A percentile compares a stretch with the other conserved stretches of the same genome.
Evolutionary conservation across 2,113 vertebrate species (phyloP).

Genomic region (Salvator merianae): DNA sequence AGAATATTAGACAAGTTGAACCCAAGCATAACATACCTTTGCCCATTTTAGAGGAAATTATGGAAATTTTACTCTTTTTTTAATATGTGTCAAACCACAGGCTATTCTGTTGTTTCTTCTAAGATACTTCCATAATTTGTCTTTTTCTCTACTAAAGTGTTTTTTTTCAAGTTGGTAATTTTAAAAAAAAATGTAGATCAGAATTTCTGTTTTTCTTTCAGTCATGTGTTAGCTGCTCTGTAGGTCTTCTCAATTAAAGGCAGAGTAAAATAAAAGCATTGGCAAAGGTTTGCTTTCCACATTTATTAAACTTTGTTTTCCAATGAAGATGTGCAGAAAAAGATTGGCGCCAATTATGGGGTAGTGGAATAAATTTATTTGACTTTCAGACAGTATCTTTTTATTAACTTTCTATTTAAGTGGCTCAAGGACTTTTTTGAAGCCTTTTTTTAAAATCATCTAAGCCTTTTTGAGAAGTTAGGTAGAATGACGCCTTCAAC

Average conservation of each 20-base stretch:
- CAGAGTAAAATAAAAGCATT: neutral
- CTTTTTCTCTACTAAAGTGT: too few species aligned
- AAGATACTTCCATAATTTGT: too few species aligned
- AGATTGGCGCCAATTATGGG: neutral
- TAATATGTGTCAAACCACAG: too few species aligned
- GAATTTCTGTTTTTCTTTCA: neutral
- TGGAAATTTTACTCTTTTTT: too few species aligned
- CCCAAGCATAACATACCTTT: too few species aligned
- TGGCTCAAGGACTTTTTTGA: neutral
- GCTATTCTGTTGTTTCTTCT: too few species aligned
- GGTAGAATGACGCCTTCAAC: too few species aligned
- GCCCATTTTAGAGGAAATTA: too few species aligned
- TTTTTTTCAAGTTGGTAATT: too few species aligned
- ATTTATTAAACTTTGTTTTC: neutral
- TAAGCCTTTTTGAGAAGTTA: neutral
- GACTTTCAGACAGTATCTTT: neutral
- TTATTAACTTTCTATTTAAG: neutral
- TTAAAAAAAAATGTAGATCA: neutral
- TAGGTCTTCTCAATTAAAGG: neutral
- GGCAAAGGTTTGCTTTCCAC: neutral
- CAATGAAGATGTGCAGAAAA: neutral
- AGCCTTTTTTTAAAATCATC: neutral
- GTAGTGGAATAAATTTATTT: neutral
- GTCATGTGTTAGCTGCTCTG: neutral
- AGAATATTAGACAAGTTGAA: too few species aligned